These are phyloP conservation scores for Zaprionus obscuricornis DNA, from an alignment of 2,888 invertebrate species.

Conservation along the genomic window DNA sequence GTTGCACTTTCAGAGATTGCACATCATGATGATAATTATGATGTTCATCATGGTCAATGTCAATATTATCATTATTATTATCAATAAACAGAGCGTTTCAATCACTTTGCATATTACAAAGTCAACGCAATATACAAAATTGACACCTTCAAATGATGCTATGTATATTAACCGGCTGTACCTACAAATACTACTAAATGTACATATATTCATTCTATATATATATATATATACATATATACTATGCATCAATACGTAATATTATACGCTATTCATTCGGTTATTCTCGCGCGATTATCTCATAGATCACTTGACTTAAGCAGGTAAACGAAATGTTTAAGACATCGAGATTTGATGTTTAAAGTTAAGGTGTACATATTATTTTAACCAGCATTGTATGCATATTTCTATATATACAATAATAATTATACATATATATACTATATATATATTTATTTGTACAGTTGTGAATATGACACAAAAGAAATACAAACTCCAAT, in stretches of 20 bases:
- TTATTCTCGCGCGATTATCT: too few relatives aligned
- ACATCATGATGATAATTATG: not conserved
- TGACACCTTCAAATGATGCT: too few relatives aligned
- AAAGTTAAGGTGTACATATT: not conserved
- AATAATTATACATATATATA: not conserved
- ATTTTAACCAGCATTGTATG: not conserved
- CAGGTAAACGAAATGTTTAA: not conserved
- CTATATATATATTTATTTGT: conserved; percentile 6
- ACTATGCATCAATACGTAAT: too few relatives aligned
- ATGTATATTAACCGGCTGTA: too few relatives aligned
- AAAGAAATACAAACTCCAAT: conserved; percentile 11
- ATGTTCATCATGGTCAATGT: conserved; percentile 32
- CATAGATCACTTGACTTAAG: too few relatives aligned
- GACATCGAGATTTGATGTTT: not conserved
- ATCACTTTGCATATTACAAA: too few relatives aligned
- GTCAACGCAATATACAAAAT: too few relatives aligned
- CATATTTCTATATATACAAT: not conserved
- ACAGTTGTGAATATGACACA: conserved; percentile 14
- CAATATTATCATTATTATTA: not conserved
- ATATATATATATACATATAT: too few relatives aligned
- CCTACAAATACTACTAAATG: too few relatives aligned
- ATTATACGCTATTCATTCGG: too few relatives aligned
- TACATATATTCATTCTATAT: too few relatives aligned
- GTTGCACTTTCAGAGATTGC: conserved; percentile 11
- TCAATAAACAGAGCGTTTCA: not conserved